A percentile compares a stretch with the other conserved stretches of the same genome.
These are phyloP conservation scores for Lithophane leautieri DNA, from an alignment of 2,888 invertebrate genomes.

Conservation along the genomic window DNA sequence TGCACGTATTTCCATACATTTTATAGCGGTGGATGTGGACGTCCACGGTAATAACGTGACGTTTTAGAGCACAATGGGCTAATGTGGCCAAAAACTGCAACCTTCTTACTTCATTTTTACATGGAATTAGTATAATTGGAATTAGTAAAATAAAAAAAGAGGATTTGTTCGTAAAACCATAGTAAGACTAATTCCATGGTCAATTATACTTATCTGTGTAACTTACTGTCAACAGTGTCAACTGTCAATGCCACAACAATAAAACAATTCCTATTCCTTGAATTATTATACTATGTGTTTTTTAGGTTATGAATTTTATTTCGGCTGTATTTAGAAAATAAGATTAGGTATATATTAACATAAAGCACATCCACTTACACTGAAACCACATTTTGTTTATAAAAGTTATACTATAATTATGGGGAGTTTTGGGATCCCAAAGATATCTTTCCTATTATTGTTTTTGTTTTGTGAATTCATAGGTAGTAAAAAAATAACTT, in stretches of 20 bases:
- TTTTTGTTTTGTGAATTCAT: constrained; percentile 66
- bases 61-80: too few species aligned
- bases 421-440: constrained; percentile 47
- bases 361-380: not conserved
- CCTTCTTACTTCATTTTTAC: too few species aligned
- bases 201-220: too few species aligned
- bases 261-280: not conserved
- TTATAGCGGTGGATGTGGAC: too few species aligned
- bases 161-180: too few species aligned
- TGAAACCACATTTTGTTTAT: not conserved
- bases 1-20: too few species aligned
- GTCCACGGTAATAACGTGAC: too few species aligned
- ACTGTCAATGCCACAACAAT: not conserved
- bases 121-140: too few species aligned
- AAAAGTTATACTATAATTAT: constrained; percentile 31
- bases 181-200: too few species aligned
- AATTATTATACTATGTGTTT: not conserved
- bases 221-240: not conserved
- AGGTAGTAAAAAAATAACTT: constrained; percentile 66
- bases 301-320: constrained; percentile 4
- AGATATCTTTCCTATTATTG: constrained; percentile 60
- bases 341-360: not conserved
- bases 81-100: too few species aligned
- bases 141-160: too few species aligned
- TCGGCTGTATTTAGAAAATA: not conserved